These are phyloP conservation scores for Cephonodes hylas DNA, from an alignment of 2,888 invertebrate genomes.

Conservation along the genomic window DNA sequence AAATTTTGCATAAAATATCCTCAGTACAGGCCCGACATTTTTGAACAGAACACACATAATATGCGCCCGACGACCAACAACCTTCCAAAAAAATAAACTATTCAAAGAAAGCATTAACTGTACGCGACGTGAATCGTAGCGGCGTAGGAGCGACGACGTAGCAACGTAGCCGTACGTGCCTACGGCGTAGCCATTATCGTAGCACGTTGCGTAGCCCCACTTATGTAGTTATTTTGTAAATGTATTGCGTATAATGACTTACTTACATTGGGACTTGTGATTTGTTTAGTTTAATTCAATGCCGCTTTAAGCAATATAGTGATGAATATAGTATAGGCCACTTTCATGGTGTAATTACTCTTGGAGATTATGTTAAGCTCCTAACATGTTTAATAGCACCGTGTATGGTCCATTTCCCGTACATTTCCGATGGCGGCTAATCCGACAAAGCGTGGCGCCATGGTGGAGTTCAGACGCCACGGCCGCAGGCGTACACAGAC, in stretches of 20 bases:
- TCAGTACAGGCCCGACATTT: neutral
- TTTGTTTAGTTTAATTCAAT: neutral
- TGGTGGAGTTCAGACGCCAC: constrained; percentile 5
- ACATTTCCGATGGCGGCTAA: neutral
- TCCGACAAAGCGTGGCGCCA: constrained; percentile 7
- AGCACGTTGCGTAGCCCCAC: constrained; percentile 1
- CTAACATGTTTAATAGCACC: neutral
- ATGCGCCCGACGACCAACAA: neutral
- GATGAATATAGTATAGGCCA: too few relatives aligned
- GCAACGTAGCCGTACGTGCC: constrained; percentile 41
- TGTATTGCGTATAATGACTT: neutral
- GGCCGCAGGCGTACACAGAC: constrained; percentile 1
- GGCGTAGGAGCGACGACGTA: constrained; percentile 23
- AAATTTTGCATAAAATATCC: neutral
- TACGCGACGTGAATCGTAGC: constrained; percentile 10
- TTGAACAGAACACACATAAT: neutral
- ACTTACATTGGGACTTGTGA: neutral
- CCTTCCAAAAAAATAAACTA: constrained; percentile 1
- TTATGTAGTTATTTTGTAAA: neutral
- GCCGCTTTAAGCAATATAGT: neutral
- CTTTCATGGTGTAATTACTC: too few relatives aligned
- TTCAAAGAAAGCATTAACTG: constrained; percentile 1
- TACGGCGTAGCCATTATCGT: constrained; percentile 35
- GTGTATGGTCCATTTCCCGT: neutral
- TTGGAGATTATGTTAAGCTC: neutral